Evolutionary conservation across 2,797 vertebrate species (phyloP), one percentile per base, ranked within the genome.

Genomic region (Amphiprion clarkii): DNA sequence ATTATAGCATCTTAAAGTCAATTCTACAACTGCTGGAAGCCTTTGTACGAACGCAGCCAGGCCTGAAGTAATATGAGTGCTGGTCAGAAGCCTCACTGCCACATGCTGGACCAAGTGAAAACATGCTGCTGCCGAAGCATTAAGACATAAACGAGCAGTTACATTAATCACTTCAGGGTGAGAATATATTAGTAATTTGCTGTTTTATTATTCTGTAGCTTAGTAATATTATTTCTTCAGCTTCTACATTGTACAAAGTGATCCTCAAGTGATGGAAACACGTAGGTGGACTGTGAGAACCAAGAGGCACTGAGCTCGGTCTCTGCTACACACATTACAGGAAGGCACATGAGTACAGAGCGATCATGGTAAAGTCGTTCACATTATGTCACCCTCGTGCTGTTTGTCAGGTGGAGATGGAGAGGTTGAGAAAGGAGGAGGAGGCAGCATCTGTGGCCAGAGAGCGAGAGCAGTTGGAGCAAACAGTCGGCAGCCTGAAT

Each of bases 331-430:
- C 25, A 17, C 61, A 86, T 89, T 87, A 86, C 69, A 87, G 84
- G 53, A 79, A 83, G 61, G 70, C 80, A 78, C 76, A 79, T 52
- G 66, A 79, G 73, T 71, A 70, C 67, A 76, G 60, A 55, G 54
- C 58, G 52, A 65, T 88, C 48, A 78, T 76, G 85, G 77, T 81
- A 70, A 81, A 87, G 76, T 76, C 40, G 23, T 87, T 90, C 72
- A 63, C 59, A 54, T 77, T 77, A 73, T 85, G 78, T 87, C 82
- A 79, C 81, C 61, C 31, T 83, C 8, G 5, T 64, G 71, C 72
- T 83, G 84, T 48, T 75, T 76, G 85, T 71, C 90, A 97, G 96
- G 91, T 89, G 54, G 93, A 95, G 76, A 88, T 90, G 77, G 94
- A 95, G 76, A 91, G 75, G 12, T 76, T 94, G 74, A 92, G 77